Evolutionary conservation across 2,113 vertebrate genomes (phyloP).

Genomic region (Oreochromis niloticus): DNA sequence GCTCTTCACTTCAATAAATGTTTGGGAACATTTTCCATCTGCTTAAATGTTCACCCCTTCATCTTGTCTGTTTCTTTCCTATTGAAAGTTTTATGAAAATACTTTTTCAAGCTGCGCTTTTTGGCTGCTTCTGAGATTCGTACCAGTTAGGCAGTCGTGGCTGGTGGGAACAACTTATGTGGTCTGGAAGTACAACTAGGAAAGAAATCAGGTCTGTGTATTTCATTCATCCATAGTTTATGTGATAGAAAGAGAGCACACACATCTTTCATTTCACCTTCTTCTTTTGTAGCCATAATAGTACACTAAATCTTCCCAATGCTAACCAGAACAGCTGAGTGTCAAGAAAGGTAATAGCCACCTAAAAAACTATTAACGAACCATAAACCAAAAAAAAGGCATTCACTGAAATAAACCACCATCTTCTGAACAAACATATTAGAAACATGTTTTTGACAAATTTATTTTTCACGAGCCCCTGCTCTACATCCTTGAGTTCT

Average conservation of each 20-base stretch:
- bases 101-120: not conserved
- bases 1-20: constrained; percentile 2
- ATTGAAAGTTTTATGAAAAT: not conserved
- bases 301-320: too few species aligned
- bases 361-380: not conserved
- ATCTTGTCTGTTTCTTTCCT: not conserved
- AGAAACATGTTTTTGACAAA: not conserved
- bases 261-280: not conserved
- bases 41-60: not conserved
- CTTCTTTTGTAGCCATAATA: not conserved
- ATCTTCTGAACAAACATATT: not conserved
- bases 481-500: not conserved
- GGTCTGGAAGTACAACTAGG: not conserved
- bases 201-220: not conserved
- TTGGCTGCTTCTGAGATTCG: not conserved
- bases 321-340: too few species aligned
- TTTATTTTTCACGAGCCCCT: not conserved
- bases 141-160: not conserved
- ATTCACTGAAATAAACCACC: not conserved
- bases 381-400: not conserved
- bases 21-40: not conserved
- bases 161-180: not conserved
- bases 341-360: not conserved
- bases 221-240: not conserved
- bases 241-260: not conserved